A percentile compares a stretch with the other conserved stretches of the same genome.
These are phyloP conservation scores for Loris lydekkerianus DNA, from an alignment of 2,797 vertebrate species.

Conservation along the genomic window DNA sequence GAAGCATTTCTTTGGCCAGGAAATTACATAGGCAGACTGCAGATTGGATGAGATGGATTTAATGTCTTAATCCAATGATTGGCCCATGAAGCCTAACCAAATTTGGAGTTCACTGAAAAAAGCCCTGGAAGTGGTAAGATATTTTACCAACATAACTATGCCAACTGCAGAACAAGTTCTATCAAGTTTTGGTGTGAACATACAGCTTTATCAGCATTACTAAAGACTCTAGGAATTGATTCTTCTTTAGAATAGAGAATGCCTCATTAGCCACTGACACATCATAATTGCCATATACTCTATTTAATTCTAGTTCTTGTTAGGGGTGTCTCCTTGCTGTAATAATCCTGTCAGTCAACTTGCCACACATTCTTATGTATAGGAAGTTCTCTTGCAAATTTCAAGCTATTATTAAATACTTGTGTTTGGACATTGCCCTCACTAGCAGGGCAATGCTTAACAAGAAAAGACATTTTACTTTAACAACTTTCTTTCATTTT, in stretches of 20 bases:
- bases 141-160: background rate
- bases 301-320: slow-evolving; percentile 79
- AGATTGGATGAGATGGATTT: background rate
- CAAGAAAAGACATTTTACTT: slow-evolving; percentile 52
- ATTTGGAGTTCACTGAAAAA: background rate
- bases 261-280: slow-evolving; percentile 81
- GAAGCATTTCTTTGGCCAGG: background rate
- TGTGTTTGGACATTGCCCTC: slow-evolving; percentile 16
- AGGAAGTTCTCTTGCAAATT: slow-evolving; percentile 58
- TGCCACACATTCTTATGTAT: slow-evolving; percentile 55
- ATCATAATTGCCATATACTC: slow-evolving; percentile 79
- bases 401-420: slow-evolving; percentile 62
- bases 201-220: slow-evolving; percentile 58
- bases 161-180: background rate
- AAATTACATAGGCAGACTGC: background rate
- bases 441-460: slow-evolving; percentile 10
- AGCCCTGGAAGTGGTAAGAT: background rate
- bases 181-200: slow-evolving; percentile 48
- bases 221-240: slow-evolving; percentile 70
- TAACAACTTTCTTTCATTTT: slow-evolving; percentile 57
- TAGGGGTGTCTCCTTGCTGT: slow-evolving; percentile 69
- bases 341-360: slow-evolving; percentile 78
- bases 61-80: background rate
- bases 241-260: slow-evolving; percentile 74
- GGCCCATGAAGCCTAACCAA: background rate